phyloP scores from a whole-genome alignment of 2,113 vertebrate species.

The Actinemys pallida region DNA sequence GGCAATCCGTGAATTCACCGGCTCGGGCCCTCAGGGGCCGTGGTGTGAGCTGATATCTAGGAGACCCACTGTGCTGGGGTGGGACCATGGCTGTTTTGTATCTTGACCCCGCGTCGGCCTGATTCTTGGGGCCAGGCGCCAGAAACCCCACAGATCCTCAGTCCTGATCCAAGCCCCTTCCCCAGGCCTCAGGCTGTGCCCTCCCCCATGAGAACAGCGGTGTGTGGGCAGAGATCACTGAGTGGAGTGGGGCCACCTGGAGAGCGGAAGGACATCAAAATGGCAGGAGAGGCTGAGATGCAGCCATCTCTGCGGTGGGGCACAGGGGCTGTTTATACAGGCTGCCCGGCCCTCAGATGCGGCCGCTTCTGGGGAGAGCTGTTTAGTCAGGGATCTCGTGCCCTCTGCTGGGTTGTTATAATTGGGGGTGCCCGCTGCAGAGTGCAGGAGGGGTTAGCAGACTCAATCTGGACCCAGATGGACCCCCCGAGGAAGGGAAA shows the following conservation, averaged over 20 bases:
- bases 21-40: background rate
- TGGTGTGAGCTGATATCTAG: background rate
- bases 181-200: background rate
- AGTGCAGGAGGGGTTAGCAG: background rate
- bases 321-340: background rate
- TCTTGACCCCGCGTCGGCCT: background rate
- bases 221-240: too few species aligned
- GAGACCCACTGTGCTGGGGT: background rate
- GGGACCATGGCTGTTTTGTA: background rate
- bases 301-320: background rate
- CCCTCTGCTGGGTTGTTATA: background rate
- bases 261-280: background rate
- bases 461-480: too few species aligned
- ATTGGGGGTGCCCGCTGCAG: background rate
- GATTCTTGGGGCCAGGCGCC: background rate
- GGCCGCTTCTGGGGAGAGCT: too few species aligned
- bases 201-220: too few species aligned
- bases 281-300: background rate
- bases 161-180: too few species aligned
- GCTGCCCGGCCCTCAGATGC: too few species aligned
- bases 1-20: accelerated
- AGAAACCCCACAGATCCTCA: background rate
- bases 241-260: background rate
- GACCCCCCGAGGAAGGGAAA: background rate
- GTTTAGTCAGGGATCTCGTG: too few species aligned